Percentiles rank a stretch among this genome's conserved stretches.
Conservation (phyloP, 2,797 vertebrate genomes). For the Limnodromus scolopaceus region DNA sequence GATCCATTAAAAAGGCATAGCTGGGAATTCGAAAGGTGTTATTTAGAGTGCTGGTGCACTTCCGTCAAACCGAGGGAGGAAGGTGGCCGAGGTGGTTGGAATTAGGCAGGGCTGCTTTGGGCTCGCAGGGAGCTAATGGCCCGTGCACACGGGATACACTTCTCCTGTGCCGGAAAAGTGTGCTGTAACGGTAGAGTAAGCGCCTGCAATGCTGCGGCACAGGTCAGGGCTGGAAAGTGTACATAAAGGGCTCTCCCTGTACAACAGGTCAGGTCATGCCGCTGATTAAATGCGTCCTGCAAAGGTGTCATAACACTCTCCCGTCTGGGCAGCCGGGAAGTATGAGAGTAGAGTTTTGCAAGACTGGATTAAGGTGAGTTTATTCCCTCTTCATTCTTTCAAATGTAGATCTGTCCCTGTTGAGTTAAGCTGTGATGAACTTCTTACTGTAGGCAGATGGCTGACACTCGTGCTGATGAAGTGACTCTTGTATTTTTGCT, state of each 20-base stretch:
- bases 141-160: fast-evolving
- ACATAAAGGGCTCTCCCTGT: conserved; percentile 3
- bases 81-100: background rate
- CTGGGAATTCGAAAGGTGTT: background rate
- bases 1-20: background rate
- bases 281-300: background rate
- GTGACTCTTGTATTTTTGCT: background rate
- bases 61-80: background rate
- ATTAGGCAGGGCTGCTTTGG: background rate
- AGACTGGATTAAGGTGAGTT: background rate
- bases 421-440: background rate
- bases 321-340: background rate
- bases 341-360: background rate
- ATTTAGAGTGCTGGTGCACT: background rate
- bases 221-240: background rate
- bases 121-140: fast-evolving
- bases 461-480: background rate
- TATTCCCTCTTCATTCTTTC: background rate
- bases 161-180: fast-evolving
- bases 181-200: background rate
- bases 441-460: background rate
- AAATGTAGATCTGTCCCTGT: background rate
- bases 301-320: background rate
- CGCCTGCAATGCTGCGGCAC: background rate
- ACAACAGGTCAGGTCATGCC: conserved; percentile 7